A percentile compares a stretch with the other conserved stretches of the same genome.
Evolutionary conservation across 2,113 vertebrate genomes (phyloP).

Genomic region (Rhinolophus ferrumequinum): DNA sequence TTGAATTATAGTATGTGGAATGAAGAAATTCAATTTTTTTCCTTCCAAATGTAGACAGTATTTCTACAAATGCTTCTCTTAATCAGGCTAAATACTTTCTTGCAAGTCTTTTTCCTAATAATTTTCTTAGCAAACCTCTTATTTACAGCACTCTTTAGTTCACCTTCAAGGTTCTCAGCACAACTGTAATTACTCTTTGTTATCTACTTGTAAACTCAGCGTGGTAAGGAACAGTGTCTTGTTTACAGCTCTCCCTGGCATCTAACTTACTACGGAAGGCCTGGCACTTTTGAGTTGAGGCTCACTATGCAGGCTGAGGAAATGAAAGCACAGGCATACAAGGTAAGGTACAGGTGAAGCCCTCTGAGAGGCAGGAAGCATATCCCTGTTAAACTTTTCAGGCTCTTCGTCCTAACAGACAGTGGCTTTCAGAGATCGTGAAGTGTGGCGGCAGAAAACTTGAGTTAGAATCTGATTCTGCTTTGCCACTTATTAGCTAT

Average conservation of each 20-base stretch:
- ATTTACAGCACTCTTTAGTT: background rate
- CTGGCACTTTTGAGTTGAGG: background rate
- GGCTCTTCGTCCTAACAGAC: background rate
- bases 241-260: background rate
- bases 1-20: background rate
- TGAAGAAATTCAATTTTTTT: slow-evolving; percentile 8
- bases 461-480: background rate
- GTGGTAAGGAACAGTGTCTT: background rate
- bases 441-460: background rate
- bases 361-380: background rate
- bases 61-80: background rate
- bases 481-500: background rate
- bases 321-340: background rate
- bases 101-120: background rate
- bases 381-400: too few relatives aligned
- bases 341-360: background rate
- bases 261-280: background rate
- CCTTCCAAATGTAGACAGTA: background rate
- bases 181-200: background rate
- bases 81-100: background rate
- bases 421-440: background rate
- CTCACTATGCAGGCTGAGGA: background rate
- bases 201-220: background rate
- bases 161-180: background rate
- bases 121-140: background rate